These are phyloP conservation scores for Gadus macrocephalus DNA, from an alignment of 2,113 vertebrate genomes.

Conservation along the genomic window DNA sequence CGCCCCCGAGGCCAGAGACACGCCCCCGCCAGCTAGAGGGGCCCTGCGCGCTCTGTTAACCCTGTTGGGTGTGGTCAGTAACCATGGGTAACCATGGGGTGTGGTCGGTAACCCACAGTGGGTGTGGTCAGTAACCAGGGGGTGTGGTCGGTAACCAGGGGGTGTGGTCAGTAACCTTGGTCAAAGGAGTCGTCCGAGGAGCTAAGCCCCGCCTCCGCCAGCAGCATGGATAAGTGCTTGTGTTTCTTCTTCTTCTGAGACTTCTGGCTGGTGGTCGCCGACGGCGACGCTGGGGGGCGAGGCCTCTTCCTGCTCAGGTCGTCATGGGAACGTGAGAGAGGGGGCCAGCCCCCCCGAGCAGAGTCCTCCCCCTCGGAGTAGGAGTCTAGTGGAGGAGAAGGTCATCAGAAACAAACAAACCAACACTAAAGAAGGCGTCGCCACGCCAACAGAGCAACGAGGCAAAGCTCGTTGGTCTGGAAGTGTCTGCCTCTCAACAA, in stretches of 20 bases:
- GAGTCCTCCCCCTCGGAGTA: slow-evolving; percentile 89
- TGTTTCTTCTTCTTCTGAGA: slow-evolving; percentile 86
- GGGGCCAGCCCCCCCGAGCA: slow-evolving; percentile 82
- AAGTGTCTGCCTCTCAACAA: too few species aligned
- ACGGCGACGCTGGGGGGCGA: slow-evolving; percentile 52
- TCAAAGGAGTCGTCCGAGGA: slow-evolving; percentile 97
- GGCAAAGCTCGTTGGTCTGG: slow-evolving; percentile 3
- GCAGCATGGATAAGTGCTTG: slow-evolving; percentile 89
- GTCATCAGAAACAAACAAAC: background rate
- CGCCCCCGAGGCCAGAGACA: slow-evolving; percentile 41
- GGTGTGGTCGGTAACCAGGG: slow-evolving; percentile 30
- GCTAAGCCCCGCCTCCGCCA: slow-evolving; percentile 85
- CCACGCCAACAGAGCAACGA: slow-evolving; percentile 2
- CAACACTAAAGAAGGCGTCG: slow-evolving; percentile 26
- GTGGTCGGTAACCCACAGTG: background rate
- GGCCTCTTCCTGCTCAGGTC: slow-evolving; percentile 68
- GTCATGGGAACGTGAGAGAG: slow-evolving; percentile 71
- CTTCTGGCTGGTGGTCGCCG: slow-evolving; percentile 72
- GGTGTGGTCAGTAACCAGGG: slow-evolving; percentile 5
- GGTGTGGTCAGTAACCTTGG: slow-evolving; percentile 94
- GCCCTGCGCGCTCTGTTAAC: background rate
- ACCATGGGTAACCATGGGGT: too few species aligned
- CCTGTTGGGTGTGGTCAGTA: too few species aligned
- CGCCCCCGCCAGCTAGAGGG: slow-evolving; percentile 29
- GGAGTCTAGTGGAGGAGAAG: slow-evolving; percentile 81